A percentile compares a stretch with the other conserved stretches of the same genome.
phyloP scores from a whole-genome alignment of 2,113 vertebrate genomes.

The Ceratotherium simum region DNA sequence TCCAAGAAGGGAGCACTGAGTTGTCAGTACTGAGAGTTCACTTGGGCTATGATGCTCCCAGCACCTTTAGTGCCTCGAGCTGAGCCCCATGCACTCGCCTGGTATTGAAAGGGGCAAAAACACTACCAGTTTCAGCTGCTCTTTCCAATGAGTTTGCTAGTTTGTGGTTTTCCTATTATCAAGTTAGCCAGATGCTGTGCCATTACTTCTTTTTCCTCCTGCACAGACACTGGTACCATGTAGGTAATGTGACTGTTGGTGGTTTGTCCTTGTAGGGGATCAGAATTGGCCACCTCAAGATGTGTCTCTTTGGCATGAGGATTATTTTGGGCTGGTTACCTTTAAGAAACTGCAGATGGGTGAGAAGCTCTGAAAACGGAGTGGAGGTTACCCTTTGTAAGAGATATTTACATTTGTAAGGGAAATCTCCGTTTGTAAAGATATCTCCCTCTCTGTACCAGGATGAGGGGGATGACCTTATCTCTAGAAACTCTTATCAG shows the following conservation, averaged over 20 bases:
- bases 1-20: not conserved
- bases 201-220: not conserved
- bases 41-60: not conserved
- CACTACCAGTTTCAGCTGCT: not conserved
- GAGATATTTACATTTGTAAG: too few relatives aligned
- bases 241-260: not conserved
- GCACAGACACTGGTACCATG: not conserved
- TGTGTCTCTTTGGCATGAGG: too few relatives aligned
- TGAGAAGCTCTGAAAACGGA: too few relatives aligned
- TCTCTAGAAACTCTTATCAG: too few relatives aligned
- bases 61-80: not conserved
- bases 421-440: too few relatives aligned
- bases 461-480: too few relatives aligned
- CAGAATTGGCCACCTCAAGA: too few relatives aligned
- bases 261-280: not conserved
- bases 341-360: too few relatives aligned
- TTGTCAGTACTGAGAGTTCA: not conserved
- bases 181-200: not conserved
- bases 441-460: too few relatives aligned
- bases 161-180: not conserved
- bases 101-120: not conserved
- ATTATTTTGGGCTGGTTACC: too few relatives aligned
- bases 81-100: not conserved
- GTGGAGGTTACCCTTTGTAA: too few relatives aligned
- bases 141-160: not conserved